These are phyloP conservation scores for Dilophus febrilis DNA, from an alignment of 2,888 invertebrate species.

Conservation along the genomic window DNA sequence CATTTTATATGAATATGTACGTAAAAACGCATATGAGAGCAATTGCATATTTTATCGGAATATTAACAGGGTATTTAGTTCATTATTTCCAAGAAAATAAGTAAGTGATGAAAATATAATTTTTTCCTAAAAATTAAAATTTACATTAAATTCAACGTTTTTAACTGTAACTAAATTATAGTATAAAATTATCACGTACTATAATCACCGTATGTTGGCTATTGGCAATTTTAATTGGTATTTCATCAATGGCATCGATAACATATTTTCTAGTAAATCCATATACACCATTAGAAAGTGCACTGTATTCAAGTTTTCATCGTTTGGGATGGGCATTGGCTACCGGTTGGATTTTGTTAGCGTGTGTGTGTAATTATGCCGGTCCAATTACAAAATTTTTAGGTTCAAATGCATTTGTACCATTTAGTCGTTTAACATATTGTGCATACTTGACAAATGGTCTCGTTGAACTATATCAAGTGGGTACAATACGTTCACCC, in stretches of 20 bases:
- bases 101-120: no score
- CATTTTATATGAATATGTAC: slow-evolving; percentile 45
- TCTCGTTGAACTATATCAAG: slow-evolving; percentile 45
- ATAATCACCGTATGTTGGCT: slow-evolving; percentile 22
- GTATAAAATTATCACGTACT: slow-evolving; percentile 28
- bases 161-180: slow-evolving; percentile 2
- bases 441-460: slow-evolving; percentile 58
- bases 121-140: no score
- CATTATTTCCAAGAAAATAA: slow-evolving; percentile 44
- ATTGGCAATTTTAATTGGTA: slow-evolving; percentile 27
- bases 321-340: slow-evolving; percentile 50
- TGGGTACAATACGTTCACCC: slow-evolving; percentile 41
- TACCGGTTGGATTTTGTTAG: slow-evolving; percentile 48
- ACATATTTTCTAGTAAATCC: slow-evolving; percentile 44
- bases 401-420: slow-evolving; percentile 33
- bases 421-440: slow-evolving; percentile 50
- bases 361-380: slow-evolving; percentile 48
- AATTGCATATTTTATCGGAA: slow-evolving; percentile 48
- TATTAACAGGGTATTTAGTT: slow-evolving; percentile 45
- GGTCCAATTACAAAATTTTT: slow-evolving; percentile 27
- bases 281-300: slow-evolving; percentile 40
- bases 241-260: slow-evolving; percentile 42
- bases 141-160: no score
- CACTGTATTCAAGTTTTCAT: slow-evolving; percentile 46
- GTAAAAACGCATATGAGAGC: slow-evolving; percentile 63